phyloP scores from a whole-genome alignment of 92 coral and sea anemone genomes.

The Zoanthus sociatus region DNA sequence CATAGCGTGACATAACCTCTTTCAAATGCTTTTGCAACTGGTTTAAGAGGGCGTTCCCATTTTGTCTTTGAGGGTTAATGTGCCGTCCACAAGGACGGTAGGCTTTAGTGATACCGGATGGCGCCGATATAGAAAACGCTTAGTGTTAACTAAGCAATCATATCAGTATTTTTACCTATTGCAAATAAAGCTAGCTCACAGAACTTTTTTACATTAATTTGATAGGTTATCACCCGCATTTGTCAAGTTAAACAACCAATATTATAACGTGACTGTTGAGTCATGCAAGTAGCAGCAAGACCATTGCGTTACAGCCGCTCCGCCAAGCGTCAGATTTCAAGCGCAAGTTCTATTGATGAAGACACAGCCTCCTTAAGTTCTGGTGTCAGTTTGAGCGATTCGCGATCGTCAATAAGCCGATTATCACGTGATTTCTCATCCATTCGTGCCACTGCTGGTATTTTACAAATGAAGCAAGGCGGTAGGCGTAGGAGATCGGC shows the following conservation, averaged over 20 bases:
- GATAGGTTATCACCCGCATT: neutral
- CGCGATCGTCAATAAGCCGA: constrained; percentile 52
- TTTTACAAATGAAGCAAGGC: constrained; percentile 80
- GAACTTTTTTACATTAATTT: neutral
- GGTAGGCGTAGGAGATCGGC: constrained; percentile 60
- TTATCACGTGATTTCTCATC: constrained; percentile 74
- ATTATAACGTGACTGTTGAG: neutral
- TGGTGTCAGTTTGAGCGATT: constrained; percentile 43
- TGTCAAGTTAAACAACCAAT: neutral
- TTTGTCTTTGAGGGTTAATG: no score
- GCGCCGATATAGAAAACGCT: neutral
- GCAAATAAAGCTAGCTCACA: neutral
- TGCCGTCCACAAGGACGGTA: no score
- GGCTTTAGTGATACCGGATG: no score
- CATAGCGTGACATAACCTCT: no score
- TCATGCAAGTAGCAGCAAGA: constrained; percentile 43
- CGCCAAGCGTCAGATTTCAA: constrained; percentile 68
- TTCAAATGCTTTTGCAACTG: no score
- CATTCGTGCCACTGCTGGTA: constrained; percentile 77
- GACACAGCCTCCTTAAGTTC: constrained; percentile 79
- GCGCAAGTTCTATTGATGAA: constrained; percentile 69
- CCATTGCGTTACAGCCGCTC: constrained; percentile 68
- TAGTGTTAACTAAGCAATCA: neutral
- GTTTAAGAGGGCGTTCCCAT: no score
- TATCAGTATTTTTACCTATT: no score